A percentile compares a stretch with the other conserved stretches of the same genome.
phyloP scores from a whole-genome alignment of 2,797 vertebrate species.

The Muscicapa striata region DNA sequence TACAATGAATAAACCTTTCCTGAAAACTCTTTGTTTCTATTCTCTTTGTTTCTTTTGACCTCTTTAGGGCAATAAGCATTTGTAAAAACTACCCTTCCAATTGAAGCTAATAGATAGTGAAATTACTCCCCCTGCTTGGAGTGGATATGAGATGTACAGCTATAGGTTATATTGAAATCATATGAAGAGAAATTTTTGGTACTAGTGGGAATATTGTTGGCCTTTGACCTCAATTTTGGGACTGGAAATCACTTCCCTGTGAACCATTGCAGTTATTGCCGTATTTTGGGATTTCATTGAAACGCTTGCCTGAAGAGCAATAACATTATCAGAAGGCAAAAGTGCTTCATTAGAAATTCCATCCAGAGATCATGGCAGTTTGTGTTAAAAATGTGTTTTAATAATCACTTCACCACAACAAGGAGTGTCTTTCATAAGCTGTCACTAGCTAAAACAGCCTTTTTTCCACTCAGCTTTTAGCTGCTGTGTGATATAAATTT shows the following conservation, averaged over 20 bases:
- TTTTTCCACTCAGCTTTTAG: not conserved
- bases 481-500: not conserved
- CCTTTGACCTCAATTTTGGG: not conserved
- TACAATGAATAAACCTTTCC: not conserved
- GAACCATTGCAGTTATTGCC: not conserved
- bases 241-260: not conserved
- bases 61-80: not conserved
- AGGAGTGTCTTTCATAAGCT: slow-evolving; percentile 1
- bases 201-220: not conserved
- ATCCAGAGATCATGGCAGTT: not conserved
- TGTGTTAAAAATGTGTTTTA: slow-evolving; percentile 21
- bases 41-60: not conserved
- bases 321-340: not conserved
- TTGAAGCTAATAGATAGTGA: not conserved
- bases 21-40: not conserved
- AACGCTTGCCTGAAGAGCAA: not conserved
- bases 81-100: not conserved
- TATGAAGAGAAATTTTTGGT: not conserved
- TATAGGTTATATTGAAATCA: not conserved
- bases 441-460: not conserved
- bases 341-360: slow-evolving; percentile 42
- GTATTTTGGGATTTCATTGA: not conserved
- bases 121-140: not conserved
- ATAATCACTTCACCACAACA: slow-evolving; percentile 27
- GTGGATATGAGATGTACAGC: not conserved